Evolutionary conservation across 2,888 invertebrate species (phyloP), one percentile per base, ranked within the genome.

Genomic region (Trachelus tabidus): DNA sequence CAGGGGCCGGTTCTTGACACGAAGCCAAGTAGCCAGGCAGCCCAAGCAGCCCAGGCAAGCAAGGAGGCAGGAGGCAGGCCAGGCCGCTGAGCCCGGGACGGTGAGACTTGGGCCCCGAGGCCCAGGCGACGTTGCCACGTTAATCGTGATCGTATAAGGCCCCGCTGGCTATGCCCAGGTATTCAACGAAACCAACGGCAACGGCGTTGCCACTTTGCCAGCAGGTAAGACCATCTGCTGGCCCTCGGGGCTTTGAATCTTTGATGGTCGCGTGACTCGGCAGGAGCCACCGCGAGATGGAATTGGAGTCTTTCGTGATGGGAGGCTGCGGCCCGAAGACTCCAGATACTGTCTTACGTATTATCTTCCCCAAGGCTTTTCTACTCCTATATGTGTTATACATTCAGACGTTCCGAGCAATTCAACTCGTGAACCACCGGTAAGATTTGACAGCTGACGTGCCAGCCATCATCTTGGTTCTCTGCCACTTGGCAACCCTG

Each of bases 241-340:
- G 89, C 88, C 90, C 91, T 88, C 87, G 83, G 88, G 87, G 88
- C 87, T 88, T 87, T 90, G 90, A 89, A 90, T 91, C 88, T 89
- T 90, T 89, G 89, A 90, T 89, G 89, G 87, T 90, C 88, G 90
- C 91, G 91, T 90, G 90, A 90, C 91, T 89, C 88, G 90, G 86
- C 89, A 88, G 90, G 87, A 80, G 76, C 75, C 78, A 78, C 68
- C 73, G 69, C 75, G 78, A 83, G 85, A 86, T 84, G 86, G 83
- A 85, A 87, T 85, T 86, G 84, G 81, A 85, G 82, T 82, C 83
- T 83, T 79, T 84, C 84, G 84, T 84, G 81, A 76, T 82, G 81
- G 78, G 79, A 82, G 81, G 79, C 76, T 74, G 76, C 68, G 23
- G 23, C 6, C 23, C 23, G 23, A 56, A 56, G 40, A 56, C 40